Percentiles rank a stretch among this genome's conserved stretches.
Conservation (phyloP, 2,888 invertebrate species). For the Plagiodera versicolora region DNA sequence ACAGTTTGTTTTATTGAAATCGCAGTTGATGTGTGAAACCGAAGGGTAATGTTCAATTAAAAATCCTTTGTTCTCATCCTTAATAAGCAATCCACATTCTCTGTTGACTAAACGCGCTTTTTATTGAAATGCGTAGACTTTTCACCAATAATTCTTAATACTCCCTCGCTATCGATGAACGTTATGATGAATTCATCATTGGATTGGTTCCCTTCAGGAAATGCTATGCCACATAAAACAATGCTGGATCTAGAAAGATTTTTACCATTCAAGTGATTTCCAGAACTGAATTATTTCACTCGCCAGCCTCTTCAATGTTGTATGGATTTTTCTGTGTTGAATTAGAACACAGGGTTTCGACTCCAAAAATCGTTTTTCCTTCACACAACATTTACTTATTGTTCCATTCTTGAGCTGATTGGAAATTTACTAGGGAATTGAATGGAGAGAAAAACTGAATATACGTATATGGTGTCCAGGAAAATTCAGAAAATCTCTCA, state of each 20-base stretch:
- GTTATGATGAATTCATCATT: constrained; percentile 45
- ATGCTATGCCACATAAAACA: constrained; percentile 29
- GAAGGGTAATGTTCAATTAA: constrained; percentile 55
- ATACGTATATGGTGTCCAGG: no score
- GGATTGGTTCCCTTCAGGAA: constrained; percentile 35
- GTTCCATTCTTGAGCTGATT: no score
- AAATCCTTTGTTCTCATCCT: constrained; percentile 56
- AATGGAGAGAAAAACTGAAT: no score
- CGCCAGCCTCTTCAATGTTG: no score
- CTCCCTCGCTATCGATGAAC: constrained; percentile 46
- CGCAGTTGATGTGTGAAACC: constrained; percentile 56
- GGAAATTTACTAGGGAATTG: no score
- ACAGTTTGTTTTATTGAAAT: constrained; percentile 53
- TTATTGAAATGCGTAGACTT: constrained; percentile 47
- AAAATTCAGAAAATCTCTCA: no score
- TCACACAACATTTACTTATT: no score
- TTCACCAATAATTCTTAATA: constrained; percentile 51
- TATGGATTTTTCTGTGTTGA: no score
- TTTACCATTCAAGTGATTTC: neutral
- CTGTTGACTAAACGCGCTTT: constrained; percentile 48
- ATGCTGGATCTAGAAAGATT: neutral
- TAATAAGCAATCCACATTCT: constrained; percentile 49
- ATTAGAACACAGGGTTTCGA: no score
- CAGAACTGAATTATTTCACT: neutral
- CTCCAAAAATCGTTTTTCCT: no score